Base-by-base conservation (phyloP, 2,888 invertebrate species). In the Stomorhina lunata region DNA sequence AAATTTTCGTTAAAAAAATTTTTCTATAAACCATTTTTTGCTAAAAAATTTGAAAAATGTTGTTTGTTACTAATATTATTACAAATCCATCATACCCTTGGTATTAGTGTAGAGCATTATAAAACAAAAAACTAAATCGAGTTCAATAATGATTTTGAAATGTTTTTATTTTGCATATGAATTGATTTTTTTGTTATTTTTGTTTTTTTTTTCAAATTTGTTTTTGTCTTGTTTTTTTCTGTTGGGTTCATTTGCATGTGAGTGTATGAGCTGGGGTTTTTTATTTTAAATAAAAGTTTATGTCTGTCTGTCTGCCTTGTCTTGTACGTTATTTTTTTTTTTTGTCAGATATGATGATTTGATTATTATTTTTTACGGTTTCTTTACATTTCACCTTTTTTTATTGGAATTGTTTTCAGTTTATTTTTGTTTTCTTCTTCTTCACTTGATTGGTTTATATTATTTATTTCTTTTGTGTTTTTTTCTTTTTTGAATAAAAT, bases 91-190 rank as follows among this genome's bases (percentile, higher is more conserved):
- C 4, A 59, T 6, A 37, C 20, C 34, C n/a, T n/a, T n/a, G n/a
- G n/a, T n/a, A n/a, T n/a, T n/a, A n/a, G n/a, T n/a, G n/a, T n/a
- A n/a, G n/a, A 37, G 27, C 50, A 53, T 17, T 10, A 53, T 27
- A 25, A 27, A 6, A 6, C 5, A 34, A 63, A 57, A 45, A 77
- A 66, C 61, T 37, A 72, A 81, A 78, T 78, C 77, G 81, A 37
- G 55, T 83, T 82, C 77, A 80, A 82, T 80, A 80, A 81, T 80
- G 76, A 84, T 84, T 83, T 84, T 65, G 75, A 83, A 81, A 88
- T 86, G 85, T 85, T 81, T 80, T 83, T 88, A 84, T 86, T 86
- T 87, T 89, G 87, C 89, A 88, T 89, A 87, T 87, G 86, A 88
- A 87, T 88, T 88, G 86, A 86, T 88, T 85, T 85, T 87, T 72